Evolutionary conservation across 2,113 vertebrate species (phyloP).

Genomic region (Oxygymnocypris stewartii): DNA sequence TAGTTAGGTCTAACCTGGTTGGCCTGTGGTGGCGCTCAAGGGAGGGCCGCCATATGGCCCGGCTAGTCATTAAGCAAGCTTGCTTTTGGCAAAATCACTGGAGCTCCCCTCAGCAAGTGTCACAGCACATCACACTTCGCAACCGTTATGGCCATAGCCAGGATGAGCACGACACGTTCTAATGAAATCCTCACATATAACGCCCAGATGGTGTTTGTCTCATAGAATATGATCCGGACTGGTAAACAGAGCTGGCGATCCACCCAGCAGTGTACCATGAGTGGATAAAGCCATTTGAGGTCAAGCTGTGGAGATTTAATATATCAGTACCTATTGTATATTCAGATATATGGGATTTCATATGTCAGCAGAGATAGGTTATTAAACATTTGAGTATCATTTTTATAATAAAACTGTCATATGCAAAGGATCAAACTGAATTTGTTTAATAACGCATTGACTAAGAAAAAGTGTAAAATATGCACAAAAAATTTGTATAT

Average conservation of each 20-base stretch:
- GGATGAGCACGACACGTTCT: constrained; percentile 50
- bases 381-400: no score
- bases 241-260: constrained; percentile 61
- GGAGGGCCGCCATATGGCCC: constrained; percentile 66
- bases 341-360: no score
- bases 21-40: constrained; percentile 14
- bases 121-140: constrained; percentile 64
- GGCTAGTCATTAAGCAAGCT: constrained; percentile 72
- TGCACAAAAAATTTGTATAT: not conserved
- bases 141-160: constrained; percentile 61
- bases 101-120: constrained; percentile 60
- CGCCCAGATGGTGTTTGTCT: constrained; percentile 78
- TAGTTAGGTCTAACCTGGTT: not conserved
- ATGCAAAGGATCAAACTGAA: no score
- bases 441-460: not conserved
- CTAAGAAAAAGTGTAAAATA: not conserved
- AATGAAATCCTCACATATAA: constrained; percentile 70
- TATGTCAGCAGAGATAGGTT: no score
- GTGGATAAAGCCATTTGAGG: not conserved
- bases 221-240: constrained; percentile 69
- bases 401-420: no score
- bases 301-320: not conserved
- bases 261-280: not conserved
- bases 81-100: constrained; percentile 68
- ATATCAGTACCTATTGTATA: no score